These are phyloP conservation scores for Nysson spinosus DNA, from an alignment of 2,888 invertebrate genomes.

Conservation along the genomic window DNA sequence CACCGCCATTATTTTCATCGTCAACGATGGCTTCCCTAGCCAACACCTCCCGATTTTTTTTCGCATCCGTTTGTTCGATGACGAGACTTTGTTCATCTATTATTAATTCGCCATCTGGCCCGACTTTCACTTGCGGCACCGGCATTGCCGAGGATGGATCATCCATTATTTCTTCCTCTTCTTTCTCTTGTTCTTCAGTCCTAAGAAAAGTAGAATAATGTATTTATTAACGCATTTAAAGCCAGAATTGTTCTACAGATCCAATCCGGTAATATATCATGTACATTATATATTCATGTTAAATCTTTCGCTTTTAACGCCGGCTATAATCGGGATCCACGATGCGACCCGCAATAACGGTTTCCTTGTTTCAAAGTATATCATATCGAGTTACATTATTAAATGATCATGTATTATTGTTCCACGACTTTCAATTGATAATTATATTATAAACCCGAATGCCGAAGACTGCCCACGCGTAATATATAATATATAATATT, in stretches of 20 bases:
- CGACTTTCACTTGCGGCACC: constrained; percentile 91
- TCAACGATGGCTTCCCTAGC: constrained; percentile 84
- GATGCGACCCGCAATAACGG: too few relatives aligned
- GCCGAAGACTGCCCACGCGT: too few relatives aligned
- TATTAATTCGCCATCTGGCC: constrained; percentile 90
- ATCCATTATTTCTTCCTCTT: constrained; percentile 66
- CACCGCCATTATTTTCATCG: constrained; percentile 80
- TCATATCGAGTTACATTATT: background rate
- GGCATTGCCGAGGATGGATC: constrained; percentile 79
- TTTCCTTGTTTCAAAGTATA: too few relatives aligned
- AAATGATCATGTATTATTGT: background rate
- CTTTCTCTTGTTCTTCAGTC: constrained; percentile 40
- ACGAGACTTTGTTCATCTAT: constrained; percentile 91
- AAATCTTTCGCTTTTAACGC: too few relatives aligned
- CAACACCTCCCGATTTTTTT: constrained; percentile 81
- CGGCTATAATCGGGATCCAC: too few relatives aligned
- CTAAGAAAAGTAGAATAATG: constrained; percentile 13
- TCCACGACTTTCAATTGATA: too few relatives aligned
- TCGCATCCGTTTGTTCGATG: constrained; percentile 85
- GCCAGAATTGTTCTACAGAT: background rate
- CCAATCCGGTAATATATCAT: too few relatives aligned
- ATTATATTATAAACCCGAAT: too few relatives aligned
- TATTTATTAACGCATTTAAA: background rate
- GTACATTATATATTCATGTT: too few relatives aligned
- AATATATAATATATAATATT: too few relatives aligned